phyloP scores from a whole-genome alignment of 2,888 invertebrate genomes.

The Monoplex corrugatus region DNA sequence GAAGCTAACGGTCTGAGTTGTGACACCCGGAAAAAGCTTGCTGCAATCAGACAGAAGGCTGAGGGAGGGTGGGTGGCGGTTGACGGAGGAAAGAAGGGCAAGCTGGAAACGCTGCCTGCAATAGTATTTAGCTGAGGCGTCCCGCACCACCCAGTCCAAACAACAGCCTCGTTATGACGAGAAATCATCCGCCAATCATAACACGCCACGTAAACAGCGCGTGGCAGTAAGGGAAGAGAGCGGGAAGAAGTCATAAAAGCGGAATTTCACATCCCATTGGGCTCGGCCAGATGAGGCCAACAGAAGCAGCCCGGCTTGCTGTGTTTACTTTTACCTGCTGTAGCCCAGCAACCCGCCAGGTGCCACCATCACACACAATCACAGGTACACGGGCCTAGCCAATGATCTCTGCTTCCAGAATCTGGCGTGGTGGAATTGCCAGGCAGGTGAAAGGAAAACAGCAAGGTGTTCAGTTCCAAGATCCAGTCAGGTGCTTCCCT shows the following conservation, averaged over 20 bases:
- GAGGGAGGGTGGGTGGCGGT: too few relatives aligned
- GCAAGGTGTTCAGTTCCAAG: slow-evolving; percentile 19
- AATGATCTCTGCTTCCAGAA: not conserved
- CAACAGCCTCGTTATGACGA: slow-evolving; percentile 35
- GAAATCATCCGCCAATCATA: slow-evolving; percentile 44
- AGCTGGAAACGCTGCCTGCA: too few relatives aligned
- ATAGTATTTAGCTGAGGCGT: too few relatives aligned
- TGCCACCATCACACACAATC: not conserved
- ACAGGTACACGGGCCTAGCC: not conserved
- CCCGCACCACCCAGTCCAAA: slow-evolving; percentile 31
- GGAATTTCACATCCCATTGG: slow-evolving; percentile 52
- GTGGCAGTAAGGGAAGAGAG: not conserved
- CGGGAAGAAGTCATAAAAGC: slow-evolving; percentile 42
- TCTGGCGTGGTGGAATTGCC: not conserved
- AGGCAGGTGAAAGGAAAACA: slow-evolving; percentile 33
- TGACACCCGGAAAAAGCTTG: too few relatives aligned
- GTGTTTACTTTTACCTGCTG: slow-evolving; percentile 38
- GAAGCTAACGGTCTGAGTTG: too few relatives aligned
- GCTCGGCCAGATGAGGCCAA: slow-evolving; percentile 28
- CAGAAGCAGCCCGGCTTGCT: slow-evolving; percentile 15
- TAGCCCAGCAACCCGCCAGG: not conserved
- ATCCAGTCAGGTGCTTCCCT: not conserved
- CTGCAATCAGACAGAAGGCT: too few relatives aligned
- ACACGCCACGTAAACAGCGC: slow-evolving; percentile 39
- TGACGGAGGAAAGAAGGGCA: too few relatives aligned